Evolutionary conservation across 2,113 vertebrate species (phyloP).

Genomic region (Calyptommatus sinebrachiatus): DNA sequence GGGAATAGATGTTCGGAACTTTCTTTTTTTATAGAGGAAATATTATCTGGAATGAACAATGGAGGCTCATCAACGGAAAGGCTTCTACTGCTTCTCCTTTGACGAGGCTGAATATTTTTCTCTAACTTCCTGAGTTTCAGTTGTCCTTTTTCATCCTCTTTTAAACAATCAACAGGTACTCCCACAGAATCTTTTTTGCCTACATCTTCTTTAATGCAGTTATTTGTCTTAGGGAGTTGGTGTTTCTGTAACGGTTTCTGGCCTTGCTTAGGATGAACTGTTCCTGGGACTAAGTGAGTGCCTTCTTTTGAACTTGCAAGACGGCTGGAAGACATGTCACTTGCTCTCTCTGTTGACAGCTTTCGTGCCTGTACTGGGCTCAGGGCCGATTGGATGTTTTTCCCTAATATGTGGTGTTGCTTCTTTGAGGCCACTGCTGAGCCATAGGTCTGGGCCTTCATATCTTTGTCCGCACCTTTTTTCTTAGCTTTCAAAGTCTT

Average conservation of each 20-base stretch:
- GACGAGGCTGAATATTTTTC: conserved; percentile 81
- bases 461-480: conserved; percentile 66
- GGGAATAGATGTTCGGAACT: conserved; percentile 76
- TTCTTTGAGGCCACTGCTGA: conserved; percentile 65
- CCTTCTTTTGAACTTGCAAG: conserved; percentile 65
- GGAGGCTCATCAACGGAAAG: conserved; percentile 94
- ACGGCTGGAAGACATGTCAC: conserved; percentile 61
- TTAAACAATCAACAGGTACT: conserved; percentile 58
- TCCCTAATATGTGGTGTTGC: conserved; percentile 56
- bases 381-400: conserved; percentile 61
- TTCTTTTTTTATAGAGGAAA: conserved; percentile 86
- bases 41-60: conserved; percentile 96
- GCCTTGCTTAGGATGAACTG: conserved; percentile 45
- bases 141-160: conserved; percentile 85
- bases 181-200: conserved; percentile 46
- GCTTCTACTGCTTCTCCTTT: conserved; percentile 84
- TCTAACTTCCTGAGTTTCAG: conserved; percentile 82
- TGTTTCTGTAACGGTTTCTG: conserved; percentile 69
- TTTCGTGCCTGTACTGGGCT: conserved; percentile 57
- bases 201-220: conserved; percentile 67
- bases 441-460: conserved; percentile 59
- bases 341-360: conserved; percentile 51
- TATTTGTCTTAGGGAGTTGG: conserved; percentile 59
- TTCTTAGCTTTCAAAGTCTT: conserved; percentile 83
- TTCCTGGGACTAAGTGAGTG: conserved; percentile 25